Conservation (phyloP, 2,888 invertebrate species). For the Noctuana brunneofusca region DNA sequence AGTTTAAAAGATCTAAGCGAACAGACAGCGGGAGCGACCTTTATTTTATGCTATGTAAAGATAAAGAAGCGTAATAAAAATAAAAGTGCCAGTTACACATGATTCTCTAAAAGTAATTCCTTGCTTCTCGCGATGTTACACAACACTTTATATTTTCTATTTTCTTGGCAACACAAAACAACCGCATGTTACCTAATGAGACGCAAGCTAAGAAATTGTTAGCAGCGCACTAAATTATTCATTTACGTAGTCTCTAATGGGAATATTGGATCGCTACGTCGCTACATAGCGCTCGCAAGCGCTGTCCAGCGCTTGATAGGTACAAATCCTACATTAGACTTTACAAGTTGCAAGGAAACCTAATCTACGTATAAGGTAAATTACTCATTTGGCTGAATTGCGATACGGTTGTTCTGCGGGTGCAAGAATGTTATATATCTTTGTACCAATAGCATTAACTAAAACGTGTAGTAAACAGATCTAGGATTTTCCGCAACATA, state of each 20-base stretch:
- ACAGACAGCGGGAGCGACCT: no score
- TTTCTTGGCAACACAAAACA: constrained; percentile 40
- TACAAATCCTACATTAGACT: constrained; percentile 35
- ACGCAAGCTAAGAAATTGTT: constrained; percentile 29
- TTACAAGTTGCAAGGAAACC: constrained; percentile 33
- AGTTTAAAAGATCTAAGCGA: no score
- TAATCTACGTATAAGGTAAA: constrained; percentile 40
- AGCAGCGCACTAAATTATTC: constrained; percentile 40
- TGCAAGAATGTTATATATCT: constrained; percentile 11
- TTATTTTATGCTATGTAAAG: no score
- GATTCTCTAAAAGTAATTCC: constrained; percentile 31
- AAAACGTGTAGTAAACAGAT: not conserved
- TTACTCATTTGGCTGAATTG: constrained; percentile 42
- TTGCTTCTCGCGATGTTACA: constrained; percentile 26
- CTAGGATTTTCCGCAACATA: not conserved
- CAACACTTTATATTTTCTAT: constrained; percentile 39
- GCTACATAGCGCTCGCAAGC: constrained; percentile 33
- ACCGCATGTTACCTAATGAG: constrained; percentile 34
- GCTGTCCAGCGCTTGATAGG: constrained; percentile 36
- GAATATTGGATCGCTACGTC: constrained; percentile 54
- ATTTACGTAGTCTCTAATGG: constrained; percentile 54
- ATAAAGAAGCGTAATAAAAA: not conserved
- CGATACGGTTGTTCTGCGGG: constrained; percentile 36
- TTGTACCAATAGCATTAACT: constrained; percentile 5
- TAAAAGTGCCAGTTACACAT: constrained; percentile 1